Evolutionary conservation across 2,888 invertebrate genomes (phyloP).

Genomic region (Drosophila villosipedis): DNA sequence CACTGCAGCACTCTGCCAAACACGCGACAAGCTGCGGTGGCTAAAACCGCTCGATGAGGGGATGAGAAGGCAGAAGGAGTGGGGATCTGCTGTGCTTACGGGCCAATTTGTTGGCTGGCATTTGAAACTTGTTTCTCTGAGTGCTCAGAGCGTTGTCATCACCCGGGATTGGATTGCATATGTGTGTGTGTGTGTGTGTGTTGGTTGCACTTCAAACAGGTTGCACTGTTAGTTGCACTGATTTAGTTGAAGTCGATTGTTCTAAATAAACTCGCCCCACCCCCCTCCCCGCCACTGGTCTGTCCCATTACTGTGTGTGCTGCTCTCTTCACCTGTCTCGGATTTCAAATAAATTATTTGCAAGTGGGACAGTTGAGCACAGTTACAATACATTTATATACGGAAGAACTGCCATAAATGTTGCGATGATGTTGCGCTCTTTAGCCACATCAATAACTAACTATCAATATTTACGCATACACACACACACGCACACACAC

Average conservation of each 20-base stretch:
- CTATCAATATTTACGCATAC: slow-evolving; percentile 51
- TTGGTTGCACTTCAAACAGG: slow-evolving; percentile 65
- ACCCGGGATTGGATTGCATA: background rate
- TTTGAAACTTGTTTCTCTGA: slow-evolving; percentile 65
- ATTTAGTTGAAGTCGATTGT: slow-evolving; percentile 69
- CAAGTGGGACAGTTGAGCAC: slow-evolving; percentile 61
- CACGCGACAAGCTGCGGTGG: slow-evolving; percentile 34
- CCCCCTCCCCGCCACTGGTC: background rate
- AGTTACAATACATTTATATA: slow-evolving; percentile 27
- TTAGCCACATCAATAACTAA: slow-evolving; percentile 59
- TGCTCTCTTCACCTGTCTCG: background rate
- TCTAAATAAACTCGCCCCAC: slow-evolving; percentile 43
- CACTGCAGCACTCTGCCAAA: slow-evolving; percentile 46
- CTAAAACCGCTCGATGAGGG: background rate
- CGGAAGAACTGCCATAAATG: slow-evolving; percentile 13
- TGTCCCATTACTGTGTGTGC: too few species aligned
- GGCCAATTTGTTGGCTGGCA: slow-evolving; percentile 68
- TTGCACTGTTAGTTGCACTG: slow-evolving; percentile 80
- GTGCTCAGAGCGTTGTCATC: slow-evolving; percentile 45
- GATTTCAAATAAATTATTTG: slow-evolving; percentile 56
- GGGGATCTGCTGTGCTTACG: slow-evolving; percentile 35
- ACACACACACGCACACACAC: slow-evolving; percentile 19
- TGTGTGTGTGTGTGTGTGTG: slow-evolving; percentile 3
- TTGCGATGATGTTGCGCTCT: slow-evolving; percentile 34
- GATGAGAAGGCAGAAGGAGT: background rate